Evolutionary conservation across 2,888 invertebrate genomes (phyloP).

Genomic region (Hydraecia micacea): DNA sequence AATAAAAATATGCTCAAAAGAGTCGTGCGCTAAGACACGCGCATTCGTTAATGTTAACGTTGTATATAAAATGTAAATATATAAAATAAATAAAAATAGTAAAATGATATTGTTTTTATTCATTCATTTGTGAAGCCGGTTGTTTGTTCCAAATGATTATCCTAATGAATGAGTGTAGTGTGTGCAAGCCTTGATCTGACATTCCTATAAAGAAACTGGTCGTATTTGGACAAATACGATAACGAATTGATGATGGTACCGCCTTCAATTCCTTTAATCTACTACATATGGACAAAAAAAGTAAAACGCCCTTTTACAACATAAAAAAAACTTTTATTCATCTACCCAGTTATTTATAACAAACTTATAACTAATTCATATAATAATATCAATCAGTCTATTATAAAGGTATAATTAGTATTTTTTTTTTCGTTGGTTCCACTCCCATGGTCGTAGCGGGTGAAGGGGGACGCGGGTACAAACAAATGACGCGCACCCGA

Average conservation of each 20-base stretch:
- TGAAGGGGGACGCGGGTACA: not conserved
- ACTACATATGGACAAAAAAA: not conserved
- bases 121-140: not conserved
- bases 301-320: conserved; percentile 25
- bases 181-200: not conserved
- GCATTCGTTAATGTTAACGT: conserved; percentile 81
- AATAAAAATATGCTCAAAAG: conserved; percentile 83
- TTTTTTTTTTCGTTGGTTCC: conserved; percentile 1
- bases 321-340: conserved; percentile 54
- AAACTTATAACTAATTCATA: conserved; percentile 58
- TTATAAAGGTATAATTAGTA: conserved; percentile 27
- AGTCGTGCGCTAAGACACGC: conserved; percentile 78
- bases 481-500: not conserved
- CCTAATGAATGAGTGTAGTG: too few relatives aligned
- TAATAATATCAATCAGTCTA: conserved; percentile 60
- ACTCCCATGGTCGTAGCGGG: not conserved
- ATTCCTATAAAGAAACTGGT: not conserved
- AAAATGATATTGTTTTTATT: conserved; percentile 71
- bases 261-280: not conserved
- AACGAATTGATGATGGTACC: not conserved
- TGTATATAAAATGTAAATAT: conserved; percentile 90
- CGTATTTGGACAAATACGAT: not conserved
- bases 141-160: not conserved
- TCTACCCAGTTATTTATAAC: conserved; percentile 53
- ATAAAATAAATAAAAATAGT: conserved; percentile 87